These are phyloP conservation scores for Mystacides longicornis DNA, from an alignment of 2,888 invertebrate genomes.

Conservation along the genomic window DNA sequence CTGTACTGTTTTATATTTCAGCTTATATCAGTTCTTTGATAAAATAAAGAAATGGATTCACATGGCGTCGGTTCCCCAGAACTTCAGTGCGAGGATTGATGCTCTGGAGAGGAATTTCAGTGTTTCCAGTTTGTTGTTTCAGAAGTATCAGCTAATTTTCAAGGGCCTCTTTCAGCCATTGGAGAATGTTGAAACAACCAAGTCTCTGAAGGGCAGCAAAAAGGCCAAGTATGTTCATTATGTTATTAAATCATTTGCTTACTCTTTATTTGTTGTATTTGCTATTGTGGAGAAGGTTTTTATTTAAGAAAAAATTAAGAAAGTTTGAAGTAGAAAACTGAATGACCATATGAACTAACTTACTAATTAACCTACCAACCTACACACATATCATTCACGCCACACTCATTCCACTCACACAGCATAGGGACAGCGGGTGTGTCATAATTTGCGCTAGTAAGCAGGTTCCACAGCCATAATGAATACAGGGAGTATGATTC, in stretches of 20 bases:
- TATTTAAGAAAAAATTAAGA: too few relatives aligned
- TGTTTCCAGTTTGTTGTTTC: slow-evolving; percentile 89
- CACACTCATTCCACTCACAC: too few relatives aligned
- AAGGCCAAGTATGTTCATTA: slow-evolving; percentile 38
- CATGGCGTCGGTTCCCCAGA: slow-evolving; percentile 81
- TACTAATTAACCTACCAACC: too few relatives aligned
- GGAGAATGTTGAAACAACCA: slow-evolving; percentile 36
- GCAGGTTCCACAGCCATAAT: too few relatives aligned
- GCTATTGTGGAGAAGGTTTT: too few relatives aligned
- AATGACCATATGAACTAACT: too few relatives aligned
- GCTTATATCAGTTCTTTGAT: slow-evolving; percentile 86
- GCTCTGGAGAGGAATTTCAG: slow-evolving; percentile 84
- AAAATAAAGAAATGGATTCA: slow-evolving; percentile 95
- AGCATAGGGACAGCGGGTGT: too few relatives aligned
- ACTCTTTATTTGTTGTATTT: neutral
- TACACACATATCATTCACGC: too few relatives aligned
- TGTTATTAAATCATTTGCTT: neutral
- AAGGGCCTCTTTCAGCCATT: slow-evolving; percentile 70
- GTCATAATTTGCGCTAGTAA: too few relatives aligned
- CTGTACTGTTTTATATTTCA: slow-evolving; percentile 40
- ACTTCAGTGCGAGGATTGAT: slow-evolving; percentile 76
- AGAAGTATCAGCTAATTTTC: slow-evolving; percentile 85
- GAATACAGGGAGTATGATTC: too few relatives aligned
- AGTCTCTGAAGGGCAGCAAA: slow-evolving; percentile 55
- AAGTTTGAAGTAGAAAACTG: too few relatives aligned